phyloP scores from a whole-genome alignment of 2,113 vertebrate genomes.

The Trematomus loennbergii region DNA sequence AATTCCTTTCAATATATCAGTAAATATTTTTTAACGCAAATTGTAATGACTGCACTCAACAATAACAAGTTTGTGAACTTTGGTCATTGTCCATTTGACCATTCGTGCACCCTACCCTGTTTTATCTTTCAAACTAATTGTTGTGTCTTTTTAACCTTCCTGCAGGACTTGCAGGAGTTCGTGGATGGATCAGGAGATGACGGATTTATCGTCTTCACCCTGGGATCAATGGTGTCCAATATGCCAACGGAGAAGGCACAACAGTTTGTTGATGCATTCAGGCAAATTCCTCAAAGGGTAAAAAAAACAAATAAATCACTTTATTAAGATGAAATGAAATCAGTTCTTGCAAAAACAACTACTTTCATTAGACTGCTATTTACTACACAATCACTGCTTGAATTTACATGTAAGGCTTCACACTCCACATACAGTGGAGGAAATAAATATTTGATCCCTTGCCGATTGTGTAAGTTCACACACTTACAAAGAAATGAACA shows the following conservation, averaged over 20 bases:
- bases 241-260: slow-evolving; percentile 88
- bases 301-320: background rate
- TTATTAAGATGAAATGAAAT: background rate
- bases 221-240: slow-evolving; percentile 93
- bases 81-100: background rate
- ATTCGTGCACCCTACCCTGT: no score
- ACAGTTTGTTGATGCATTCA: slow-evolving; percentile 89
- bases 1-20: no score
- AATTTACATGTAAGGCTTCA: slow-evolving; percentile 8
- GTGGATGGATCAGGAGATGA: slow-evolving; percentile 92
- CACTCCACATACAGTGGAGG: background rate
- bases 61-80: background rate
- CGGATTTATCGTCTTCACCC: slow-evolving; percentile 92
- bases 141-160: background rate
- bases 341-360: no score
- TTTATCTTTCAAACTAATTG: background rate
- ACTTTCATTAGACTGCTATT: background rate
- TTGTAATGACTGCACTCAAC: background rate
- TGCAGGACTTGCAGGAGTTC: slow-evolving; percentile 92
- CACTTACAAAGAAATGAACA: no score
- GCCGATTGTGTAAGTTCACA: no score
- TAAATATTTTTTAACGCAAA: no score
- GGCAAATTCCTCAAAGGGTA: slow-evolving; percentile 93
- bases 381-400: background rate
- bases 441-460: no score